Percentiles rank a stretch among this genome's conserved stretches.
phyloP scores from a whole-genome alignment of 2,888 invertebrate genomes.

The Chamaedrilus cognettii region DNA sequence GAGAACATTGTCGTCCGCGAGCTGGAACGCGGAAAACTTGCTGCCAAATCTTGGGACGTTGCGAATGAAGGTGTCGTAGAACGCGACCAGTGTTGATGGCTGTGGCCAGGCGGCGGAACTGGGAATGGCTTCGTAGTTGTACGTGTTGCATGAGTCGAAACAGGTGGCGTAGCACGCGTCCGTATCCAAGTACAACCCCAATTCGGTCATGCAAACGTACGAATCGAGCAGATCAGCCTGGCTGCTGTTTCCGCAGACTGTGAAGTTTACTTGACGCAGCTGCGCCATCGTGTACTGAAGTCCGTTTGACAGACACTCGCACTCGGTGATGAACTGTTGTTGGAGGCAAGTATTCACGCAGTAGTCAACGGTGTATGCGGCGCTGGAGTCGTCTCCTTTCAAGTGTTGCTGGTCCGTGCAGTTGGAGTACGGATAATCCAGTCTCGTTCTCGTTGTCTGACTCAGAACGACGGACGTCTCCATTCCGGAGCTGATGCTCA shows the following conservation, averaged over 20 bases:
- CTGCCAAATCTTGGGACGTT: not conserved
- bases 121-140: not conserved
- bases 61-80: constrained; percentile 3
- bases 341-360: not conserved
- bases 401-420: not conserved
- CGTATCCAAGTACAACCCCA: too few relatives aligned
- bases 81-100: not conserved
- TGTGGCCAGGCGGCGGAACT: not conserved
- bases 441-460: not conserved
- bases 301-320: not conserved
- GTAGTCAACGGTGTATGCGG: not conserved
- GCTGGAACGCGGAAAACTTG: not conserved
- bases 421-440: not conserved
- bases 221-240: too few relatives aligned
- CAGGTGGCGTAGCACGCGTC: not conserved
- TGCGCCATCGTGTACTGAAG: not conserved
- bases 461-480: not conserved
- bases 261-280: not conserved
- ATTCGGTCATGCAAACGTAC: too few relatives aligned
- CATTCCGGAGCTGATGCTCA: not conserved
- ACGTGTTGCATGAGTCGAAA: not conserved
- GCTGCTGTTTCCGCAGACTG: not conserved
- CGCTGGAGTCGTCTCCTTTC: not conserved
- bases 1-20: not conserved
- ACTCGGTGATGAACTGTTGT: not conserved